Evolutionary conservation across 2,797 vertebrate species (phyloP).

Genomic region (Macropus fuliginosus): DNA sequence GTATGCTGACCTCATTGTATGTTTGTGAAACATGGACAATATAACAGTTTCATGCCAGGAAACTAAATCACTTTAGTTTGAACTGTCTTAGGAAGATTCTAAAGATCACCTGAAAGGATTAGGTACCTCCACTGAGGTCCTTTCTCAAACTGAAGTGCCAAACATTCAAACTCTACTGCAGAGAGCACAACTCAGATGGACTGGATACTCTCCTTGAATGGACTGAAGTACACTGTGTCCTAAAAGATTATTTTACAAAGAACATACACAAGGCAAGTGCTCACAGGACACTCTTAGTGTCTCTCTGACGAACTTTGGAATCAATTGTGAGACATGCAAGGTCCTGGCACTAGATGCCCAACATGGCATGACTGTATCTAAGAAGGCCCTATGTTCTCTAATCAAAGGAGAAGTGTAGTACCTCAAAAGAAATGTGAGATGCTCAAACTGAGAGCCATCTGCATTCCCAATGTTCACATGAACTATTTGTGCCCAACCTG

Average conservation of each 20-base stretch:
- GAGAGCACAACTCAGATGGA: background rate
- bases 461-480: background rate
- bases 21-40: no score
- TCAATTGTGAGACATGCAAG: background rate
- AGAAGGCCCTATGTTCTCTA: background rate
- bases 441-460: background rate
- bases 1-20: background rate
- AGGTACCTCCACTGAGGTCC: background rate
- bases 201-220: background rate
- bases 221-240: background rate
- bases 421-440: background rate
- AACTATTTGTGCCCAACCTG: background rate
- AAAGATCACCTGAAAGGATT: background rate
- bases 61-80: background rate
- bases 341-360: background rate
- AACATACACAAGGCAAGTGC: background rate
- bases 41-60: background rate
- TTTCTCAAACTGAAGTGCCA: background rate
- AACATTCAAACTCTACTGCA: background rate
- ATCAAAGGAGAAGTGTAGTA: background rate
- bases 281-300: background rate
- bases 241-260: background rate
- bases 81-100: background rate
- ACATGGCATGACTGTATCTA: background rate
- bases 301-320: background rate